Conservation (phyloP, 1,140 invertebrate genomes). For the Drosophila punjabiensis region DNA sequence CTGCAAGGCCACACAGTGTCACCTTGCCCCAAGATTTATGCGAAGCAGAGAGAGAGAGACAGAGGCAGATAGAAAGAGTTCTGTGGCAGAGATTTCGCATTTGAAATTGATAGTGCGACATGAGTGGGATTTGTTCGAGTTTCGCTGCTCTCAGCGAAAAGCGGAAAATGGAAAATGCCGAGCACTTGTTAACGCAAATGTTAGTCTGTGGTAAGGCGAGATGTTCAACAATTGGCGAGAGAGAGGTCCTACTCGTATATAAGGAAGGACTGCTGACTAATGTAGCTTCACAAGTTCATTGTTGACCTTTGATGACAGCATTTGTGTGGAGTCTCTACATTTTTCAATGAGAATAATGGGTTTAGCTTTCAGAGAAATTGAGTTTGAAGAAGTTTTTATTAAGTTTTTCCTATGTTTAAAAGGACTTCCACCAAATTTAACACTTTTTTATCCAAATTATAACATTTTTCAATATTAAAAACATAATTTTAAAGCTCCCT, state of each 20-base stretch:
- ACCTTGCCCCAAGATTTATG: constrained; percentile 71
- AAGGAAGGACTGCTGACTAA: constrained; percentile 22
- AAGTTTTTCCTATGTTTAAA: not conserved
- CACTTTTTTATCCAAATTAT: too few species aligned
- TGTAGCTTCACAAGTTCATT: constrained; percentile 13
- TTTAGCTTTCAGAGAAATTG: not conserved
- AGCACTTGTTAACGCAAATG: constrained; percentile 50
- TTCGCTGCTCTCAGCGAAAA: constrained; percentile 32
- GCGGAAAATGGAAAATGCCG: constrained; percentile 22
- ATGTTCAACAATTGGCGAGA: constrained; percentile 35
- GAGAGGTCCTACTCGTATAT: constrained; percentile 22
- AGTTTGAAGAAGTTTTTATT: not conserved
- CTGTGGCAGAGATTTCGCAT: constrained; percentile 60
- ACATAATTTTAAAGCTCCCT: not conserved
- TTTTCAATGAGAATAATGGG: constrained; percentile 11
- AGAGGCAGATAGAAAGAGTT: not conserved
- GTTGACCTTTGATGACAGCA: constrained; percentile 24
- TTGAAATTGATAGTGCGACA: constrained; percentile 73
- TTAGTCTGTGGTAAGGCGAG: constrained; percentile 34
- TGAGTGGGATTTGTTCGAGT: constrained; percentile 56
- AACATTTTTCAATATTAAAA: not conserved
- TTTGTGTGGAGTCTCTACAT: constrained; percentile 5
- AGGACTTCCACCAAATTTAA: too few species aligned
- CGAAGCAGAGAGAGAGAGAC: constrained; percentile 5
- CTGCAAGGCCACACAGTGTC: constrained; percentile 44